Evolutionary conservation across 2,888 invertebrate species (phyloP).

Genomic region (Mesodorylaimus sp.): DNA sequence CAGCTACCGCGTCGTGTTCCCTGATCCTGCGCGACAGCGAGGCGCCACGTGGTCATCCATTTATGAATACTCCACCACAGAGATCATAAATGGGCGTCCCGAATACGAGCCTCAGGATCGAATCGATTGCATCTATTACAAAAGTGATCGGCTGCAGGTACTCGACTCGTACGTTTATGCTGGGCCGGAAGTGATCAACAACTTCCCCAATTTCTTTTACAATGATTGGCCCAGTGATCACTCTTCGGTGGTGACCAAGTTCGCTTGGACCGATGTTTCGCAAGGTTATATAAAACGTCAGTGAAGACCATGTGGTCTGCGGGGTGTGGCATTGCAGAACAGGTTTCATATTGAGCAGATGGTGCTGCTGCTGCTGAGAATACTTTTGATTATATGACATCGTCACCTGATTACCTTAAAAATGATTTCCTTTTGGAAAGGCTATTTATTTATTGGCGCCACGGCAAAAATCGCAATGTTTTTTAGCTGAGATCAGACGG

Average conservation of each 20-base stretch:
- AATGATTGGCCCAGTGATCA: slow-evolving; percentile 27
- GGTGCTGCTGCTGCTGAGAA: too few species aligned
- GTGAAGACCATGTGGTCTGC: too few species aligned
- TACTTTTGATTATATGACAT: too few species aligned
- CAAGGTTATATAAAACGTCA: too few species aligned
- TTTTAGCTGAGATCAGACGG: too few species aligned
- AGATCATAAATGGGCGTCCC: slow-evolving; percentile 18
- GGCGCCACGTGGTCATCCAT: slow-evolving; percentile 23
- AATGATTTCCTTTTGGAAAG: too few species aligned
- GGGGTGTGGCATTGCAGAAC: too few species aligned
- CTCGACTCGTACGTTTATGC: slow-evolving; percentile 14
- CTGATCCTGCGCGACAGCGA: slow-evolving; percentile 15
- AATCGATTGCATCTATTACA: slow-evolving; percentile 21
- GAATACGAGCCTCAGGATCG: slow-evolving; percentile 23
- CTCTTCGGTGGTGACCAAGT: slow-evolving; percentile 7
- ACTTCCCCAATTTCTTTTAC: slow-evolving; percentile 19
- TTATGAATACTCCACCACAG: slow-evolving; percentile 16
- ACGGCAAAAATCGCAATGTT: too few species aligned
- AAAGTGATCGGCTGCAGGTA: slow-evolving; percentile 5
- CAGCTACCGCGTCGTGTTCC: slow-evolving; percentile 18
- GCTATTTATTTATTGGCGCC: too few species aligned
- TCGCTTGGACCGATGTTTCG: too few species aligned
- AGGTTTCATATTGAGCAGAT: too few species aligned
- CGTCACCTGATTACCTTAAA: too few species aligned
- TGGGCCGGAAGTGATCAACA: slow-evolving; percentile 17